Percentiles rank a stretch among this genome's conserved stretches.
These are phyloP conservation scores for Notolepis coatsorum DNA, from an alignment of 2,797 vertebrate species.

Conservation along the genomic window DNA sequence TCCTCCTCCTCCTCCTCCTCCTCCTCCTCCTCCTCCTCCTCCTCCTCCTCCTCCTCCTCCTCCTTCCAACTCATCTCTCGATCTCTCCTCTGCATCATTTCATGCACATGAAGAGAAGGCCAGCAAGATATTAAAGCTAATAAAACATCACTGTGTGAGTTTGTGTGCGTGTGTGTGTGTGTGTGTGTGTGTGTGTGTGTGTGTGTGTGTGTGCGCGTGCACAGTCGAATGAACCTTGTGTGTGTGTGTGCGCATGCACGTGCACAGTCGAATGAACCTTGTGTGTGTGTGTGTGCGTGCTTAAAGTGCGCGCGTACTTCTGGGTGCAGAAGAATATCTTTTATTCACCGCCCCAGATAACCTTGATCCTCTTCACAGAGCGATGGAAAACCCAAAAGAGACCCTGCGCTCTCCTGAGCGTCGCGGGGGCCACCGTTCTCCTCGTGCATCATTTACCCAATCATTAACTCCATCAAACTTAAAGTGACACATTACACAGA, in stretches of 20 bases:
- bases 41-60: not conserved
- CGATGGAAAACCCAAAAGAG: slow-evolving; percentile 6
- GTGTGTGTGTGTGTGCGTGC: not conserved
- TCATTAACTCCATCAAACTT: slow-evolving; percentile 25
- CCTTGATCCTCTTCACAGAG: slow-evolving; percentile 24
- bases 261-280: not conserved
- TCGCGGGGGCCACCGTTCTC: slow-evolving; percentile 41
- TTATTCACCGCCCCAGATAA: slow-evolving; percentile 23
- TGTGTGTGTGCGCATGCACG: not conserved
- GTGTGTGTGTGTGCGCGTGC: not conserved
- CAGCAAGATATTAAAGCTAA: slow-evolving; percentile 8
- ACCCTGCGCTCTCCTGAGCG: slow-evolving; percentile 17
- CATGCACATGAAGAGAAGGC: slow-evolving; percentile 15
- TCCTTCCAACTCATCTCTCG: not conserved
- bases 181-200: not conserved
- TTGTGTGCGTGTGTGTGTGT: not conserved
- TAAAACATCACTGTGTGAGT: not conserved
- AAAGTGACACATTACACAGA: slow-evolving; percentile 58
- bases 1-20: not conserved
- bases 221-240: not conserved
- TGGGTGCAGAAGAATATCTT: too few species aligned
- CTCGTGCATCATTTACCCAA: slow-evolving; percentile 64
- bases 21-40: not conserved
- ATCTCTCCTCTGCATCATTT: not conserved
- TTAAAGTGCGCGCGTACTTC: too few species aligned